Conservation (phyloP, 2,888 invertebrate species). For the Tillus elongatus region DNA sequence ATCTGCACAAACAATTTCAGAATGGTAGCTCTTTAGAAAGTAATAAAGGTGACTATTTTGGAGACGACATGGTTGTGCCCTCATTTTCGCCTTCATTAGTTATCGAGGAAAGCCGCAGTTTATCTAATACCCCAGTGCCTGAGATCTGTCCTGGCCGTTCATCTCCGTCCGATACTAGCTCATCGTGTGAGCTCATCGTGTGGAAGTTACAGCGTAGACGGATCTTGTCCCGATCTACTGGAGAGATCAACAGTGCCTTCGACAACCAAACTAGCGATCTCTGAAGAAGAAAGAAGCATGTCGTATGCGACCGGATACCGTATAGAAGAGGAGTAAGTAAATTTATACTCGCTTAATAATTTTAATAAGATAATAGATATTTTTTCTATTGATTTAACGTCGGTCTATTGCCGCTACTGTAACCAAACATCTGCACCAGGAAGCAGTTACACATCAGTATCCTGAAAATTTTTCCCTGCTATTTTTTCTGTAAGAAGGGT, state of each 20-base stretch:
- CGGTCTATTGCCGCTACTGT: too few species aligned
- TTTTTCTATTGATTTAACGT: too few species aligned
- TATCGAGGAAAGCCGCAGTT: constrained; percentile 42
- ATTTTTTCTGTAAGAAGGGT: too few species aligned
- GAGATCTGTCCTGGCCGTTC: constrained; percentile 38
- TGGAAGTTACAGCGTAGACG: constrained; percentile 48
- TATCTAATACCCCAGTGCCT: constrained; percentile 37
- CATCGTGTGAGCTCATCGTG: constrained; percentile 51
- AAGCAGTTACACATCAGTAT: too few species aligned
- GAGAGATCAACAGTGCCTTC: constrained; percentile 36
- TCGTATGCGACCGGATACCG: constrained; percentile 68
- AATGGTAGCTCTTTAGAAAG: constrained; percentile 85
- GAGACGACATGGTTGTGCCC: constrained; percentile 55
- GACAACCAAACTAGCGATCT: constrained; percentile 38
- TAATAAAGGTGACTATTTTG: constrained; percentile 60
- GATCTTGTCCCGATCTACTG: constrained; percentile 39
- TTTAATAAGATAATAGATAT: too few species aligned
- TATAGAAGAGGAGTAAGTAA: too few species aligned
- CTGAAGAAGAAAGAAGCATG: constrained; percentile 60
- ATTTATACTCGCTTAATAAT: too few species aligned
- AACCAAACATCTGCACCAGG: too few species aligned
- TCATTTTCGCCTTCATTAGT: constrained; percentile 53
- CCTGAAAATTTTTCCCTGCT: too few species aligned
- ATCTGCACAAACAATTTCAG: constrained; percentile 35
- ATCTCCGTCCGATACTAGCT: constrained; percentile 49